Evolutionary conservation across 2,888 invertebrate genomes (phyloP), one percentile per base, ranked within the genome.

Genomic region (Ceraclea dissimilis): DNA sequence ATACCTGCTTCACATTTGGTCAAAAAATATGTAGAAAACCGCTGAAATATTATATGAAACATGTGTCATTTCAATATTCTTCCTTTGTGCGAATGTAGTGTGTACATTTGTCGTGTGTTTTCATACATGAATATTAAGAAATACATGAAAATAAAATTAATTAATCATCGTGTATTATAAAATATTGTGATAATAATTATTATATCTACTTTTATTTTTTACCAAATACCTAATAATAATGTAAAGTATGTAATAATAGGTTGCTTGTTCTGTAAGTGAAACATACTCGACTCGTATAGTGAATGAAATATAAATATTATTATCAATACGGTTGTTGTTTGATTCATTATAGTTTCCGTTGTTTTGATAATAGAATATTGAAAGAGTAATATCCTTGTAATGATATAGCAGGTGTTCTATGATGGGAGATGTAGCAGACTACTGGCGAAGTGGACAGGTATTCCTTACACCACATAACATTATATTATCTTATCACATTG

Each of bases 341-440:
- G n/a, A 16, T 39, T 16, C 2, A 39, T 39, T 39, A 39, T 13
- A 39, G 16, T n/a, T n/a, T 39, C 39, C 13, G 39, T 39, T 39
- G 39, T 39, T 39, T 39, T 39, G 16, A 39, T 39, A n/a, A 49
- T 13, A 16, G 49, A 57, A 54, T 52, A 49, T 49, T 26, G 13
- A 8, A n/a, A 22, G 20, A 49, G 6, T 13, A 22, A 22, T 19
- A 46, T 46, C 20, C n/a, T 49, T 49, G 49, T 46, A 19, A 59
- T 59, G 61, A 59, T 51, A 51, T 60, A 59, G 61, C 53, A 54
- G 49, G 49, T 22, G 49, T 26, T 33, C 34, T 39, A 39, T 39
- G 17, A 61, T 61, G 61, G 61, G 56, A 19, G 62, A 62, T 46
- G 56, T 62, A 21, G 58, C 62, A 31, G 62, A 62, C 49, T 62